Percentiles rank a stretch among this genome's conserved stretches.
phyloP scores from a whole-genome alignment of 2,888 invertebrate genomes.

The Microctonus aethiopoides region DNA sequence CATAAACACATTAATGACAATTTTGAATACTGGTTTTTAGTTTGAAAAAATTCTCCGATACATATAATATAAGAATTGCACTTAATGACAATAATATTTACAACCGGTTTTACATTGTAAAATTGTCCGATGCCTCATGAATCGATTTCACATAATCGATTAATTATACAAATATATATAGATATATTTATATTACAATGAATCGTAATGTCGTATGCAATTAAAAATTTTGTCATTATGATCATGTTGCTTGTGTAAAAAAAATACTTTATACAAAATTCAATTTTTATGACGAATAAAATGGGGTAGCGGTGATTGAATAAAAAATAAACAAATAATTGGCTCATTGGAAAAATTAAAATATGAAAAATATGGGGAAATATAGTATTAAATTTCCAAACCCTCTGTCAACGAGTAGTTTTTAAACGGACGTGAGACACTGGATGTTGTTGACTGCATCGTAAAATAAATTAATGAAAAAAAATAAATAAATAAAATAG shows the following conservation, averaged over 20 bases:
- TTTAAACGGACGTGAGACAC: conserved; percentile 37
- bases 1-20: neutral
- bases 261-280: neutral
- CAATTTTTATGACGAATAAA: neutral
- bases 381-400: conserved; percentile 26
- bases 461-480: neutral
- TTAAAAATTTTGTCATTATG: conserved; percentile 11
- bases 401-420: conserved; percentile 42
- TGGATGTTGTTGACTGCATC: conserved; percentile 39
- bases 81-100: conserved; percentile 25
- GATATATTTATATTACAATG: neutral
- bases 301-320: conserved; percentile 23
- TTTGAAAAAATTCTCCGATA: conserved; percentile 41
- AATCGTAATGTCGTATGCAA: neutral
- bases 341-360: neutral
- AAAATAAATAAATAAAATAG: conserved; percentile 15
- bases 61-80: conserved; percentile 9
- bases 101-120: conserved; percentile 39
- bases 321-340: no score
- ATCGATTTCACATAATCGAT: conserved; percentile 22
- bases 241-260: neutral
- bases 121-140: conserved; percentile 29
- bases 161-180: neutral
- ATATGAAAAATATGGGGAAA: conserved; percentile 34
- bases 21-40: conserved; percentile 46